Evolutionary conservation across 2,888 invertebrate species (phyloP), one percentile per base, ranked within the genome.

Genomic region (Lycocerus yunnanus): DNA sequence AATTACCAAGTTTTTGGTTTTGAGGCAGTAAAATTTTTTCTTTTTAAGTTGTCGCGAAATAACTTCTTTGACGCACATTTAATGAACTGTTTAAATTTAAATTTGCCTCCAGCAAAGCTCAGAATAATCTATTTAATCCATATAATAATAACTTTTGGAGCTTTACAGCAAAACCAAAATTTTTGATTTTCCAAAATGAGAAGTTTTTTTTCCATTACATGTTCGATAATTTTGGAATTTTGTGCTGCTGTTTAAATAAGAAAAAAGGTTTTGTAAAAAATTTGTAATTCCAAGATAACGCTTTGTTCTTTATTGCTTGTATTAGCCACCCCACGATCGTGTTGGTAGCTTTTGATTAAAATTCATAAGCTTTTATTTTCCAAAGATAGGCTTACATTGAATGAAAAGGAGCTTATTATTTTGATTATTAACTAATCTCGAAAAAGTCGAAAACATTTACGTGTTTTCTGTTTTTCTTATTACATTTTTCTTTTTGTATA

Each of bases 341-440:
- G 66, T 27, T 66, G 21, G 15, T 66, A 27, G 66, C 27, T 66
- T 27, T 66, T 66, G 27, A 66, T 66, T 66, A 66, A 66, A 66
- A 66, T 66, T 66, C 66, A 66, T 66, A 66, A 66, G 66, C 66
- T 66, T 66, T 66, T 66, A 66, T 66, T 66, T 27, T 24, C 27
- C 9, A 66, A 66, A 66, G 15, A 66, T 27, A 66, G 27, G 66
- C 24, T 15, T 66, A 66, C 66, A 27, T 24, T 27, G 66, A 66
- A 24, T 66, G 66, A 66, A 15, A 63, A 66, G 66, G 24, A 15
- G 66, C 24, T 66, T 66, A 66, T 66, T 66, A 24, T 24, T 66
- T 66, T 24, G 24, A 24, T 24, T 21, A 66, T 66, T 66, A 66
- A 24, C 66, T 66, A 27, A 66, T 27, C 27, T 27, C 10, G 43